Evolutionary conservation across 2,797 vertebrate genomes (phyloP).

Genomic region (Diplodus puntazzo): DNA sequence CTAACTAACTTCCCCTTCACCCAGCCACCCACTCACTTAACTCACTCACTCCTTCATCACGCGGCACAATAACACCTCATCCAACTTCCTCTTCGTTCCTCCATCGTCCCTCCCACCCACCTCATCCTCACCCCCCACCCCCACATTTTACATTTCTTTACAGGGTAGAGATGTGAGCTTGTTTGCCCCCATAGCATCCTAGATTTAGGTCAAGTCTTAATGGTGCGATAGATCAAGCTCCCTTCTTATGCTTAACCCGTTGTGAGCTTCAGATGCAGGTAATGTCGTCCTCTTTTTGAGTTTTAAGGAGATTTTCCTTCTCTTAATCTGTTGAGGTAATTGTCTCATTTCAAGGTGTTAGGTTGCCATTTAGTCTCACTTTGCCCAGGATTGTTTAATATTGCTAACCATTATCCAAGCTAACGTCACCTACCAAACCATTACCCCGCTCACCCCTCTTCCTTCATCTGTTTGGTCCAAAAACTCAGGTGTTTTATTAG

Average conservation of each 20-base stretch:
- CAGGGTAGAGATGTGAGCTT: slow-evolving; percentile 47
- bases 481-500: background rate
- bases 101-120: slow-evolving; percentile 57
- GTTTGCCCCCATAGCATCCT: slow-evolving; percentile 29
- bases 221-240: slow-evolving; percentile 44
- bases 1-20: slow-evolving; percentile 64
- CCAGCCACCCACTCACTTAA: slow-evolving; percentile 72
- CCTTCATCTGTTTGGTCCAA: slow-evolving; percentile 4
- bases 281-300: background rate
- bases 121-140: slow-evolving; percentile 16
- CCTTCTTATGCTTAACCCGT: slow-evolving; percentile 20
- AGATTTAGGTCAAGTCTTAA: slow-evolving; percentile 50
- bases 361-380: background rate
- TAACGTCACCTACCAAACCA: slow-evolving; percentile 50
- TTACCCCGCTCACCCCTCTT: slow-evolving; percentile 50
- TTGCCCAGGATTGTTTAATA: background rate
- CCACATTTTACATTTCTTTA: slow-evolving; percentile 31
- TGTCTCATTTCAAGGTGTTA: background rate
- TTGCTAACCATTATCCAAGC: slow-evolving; percentile 45
- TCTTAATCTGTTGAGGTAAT: background rate
- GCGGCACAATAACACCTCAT: slow-evolving; percentile 70
- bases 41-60: slow-evolving; percentile 75
- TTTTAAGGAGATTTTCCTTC: background rate
- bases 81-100: slow-evolving; percentile 61
- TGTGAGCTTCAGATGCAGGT: slow-evolving; percentile 29